A percentile compares a stretch with the other conserved stretches of the same genome.
These are phyloP conservation scores for Xylophagus ater DNA, from an alignment of 2,888 invertebrate species.

Conservation along the genomic window DNA sequence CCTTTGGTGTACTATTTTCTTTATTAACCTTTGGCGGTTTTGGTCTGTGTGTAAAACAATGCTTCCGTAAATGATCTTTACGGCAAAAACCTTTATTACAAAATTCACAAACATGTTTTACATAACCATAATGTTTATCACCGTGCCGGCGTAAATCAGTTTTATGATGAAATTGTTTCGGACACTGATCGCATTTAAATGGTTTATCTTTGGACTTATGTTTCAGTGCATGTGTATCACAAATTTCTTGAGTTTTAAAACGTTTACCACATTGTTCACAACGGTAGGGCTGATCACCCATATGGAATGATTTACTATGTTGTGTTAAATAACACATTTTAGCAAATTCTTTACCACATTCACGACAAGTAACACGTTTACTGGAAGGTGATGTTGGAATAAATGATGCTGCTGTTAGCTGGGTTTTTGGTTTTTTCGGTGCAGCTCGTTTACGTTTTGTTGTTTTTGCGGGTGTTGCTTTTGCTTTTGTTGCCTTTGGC, in stretches of 20 bases:
- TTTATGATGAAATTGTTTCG: constrained; percentile 84
- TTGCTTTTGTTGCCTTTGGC: constrained; percentile 14
- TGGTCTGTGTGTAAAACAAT: constrained; percentile 64
- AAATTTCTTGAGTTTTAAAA: constrained; percentile 59
- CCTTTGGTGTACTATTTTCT: neutral
- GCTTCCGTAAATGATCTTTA: constrained; percentile 85
- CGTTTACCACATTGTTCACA: constrained; percentile 78
- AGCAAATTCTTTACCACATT: constrained; percentile 75
- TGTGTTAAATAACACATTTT: constrained; percentile 81
- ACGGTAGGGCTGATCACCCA: constrained; percentile 75
- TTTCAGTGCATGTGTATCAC: constrained; percentile 62
- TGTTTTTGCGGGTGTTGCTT: constrained; percentile 17
- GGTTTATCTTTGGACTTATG: constrained; percentile 70
- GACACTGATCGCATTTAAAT: constrained; percentile 73
- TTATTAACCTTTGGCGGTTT: constrained; percentile 12
- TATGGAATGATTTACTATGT: constrained; percentile 82
- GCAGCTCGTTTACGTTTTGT: constrained; percentile 24
- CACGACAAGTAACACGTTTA: constrained; percentile 55
- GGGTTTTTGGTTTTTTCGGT: no score
- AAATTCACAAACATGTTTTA: constrained; percentile 68
- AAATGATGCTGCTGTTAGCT: constrained; percentile 13
- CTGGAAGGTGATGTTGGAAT: constrained; percentile 29
- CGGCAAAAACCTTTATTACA: constrained; percentile 83
- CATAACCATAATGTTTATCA: constrained; percentile 77
- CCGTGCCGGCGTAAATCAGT: constrained; percentile 78